These are phyloP conservation scores for Theristicus caerulescens DNA, from an alignment of 2,113 vertebrate species.

Conservation along the genomic window DNA sequence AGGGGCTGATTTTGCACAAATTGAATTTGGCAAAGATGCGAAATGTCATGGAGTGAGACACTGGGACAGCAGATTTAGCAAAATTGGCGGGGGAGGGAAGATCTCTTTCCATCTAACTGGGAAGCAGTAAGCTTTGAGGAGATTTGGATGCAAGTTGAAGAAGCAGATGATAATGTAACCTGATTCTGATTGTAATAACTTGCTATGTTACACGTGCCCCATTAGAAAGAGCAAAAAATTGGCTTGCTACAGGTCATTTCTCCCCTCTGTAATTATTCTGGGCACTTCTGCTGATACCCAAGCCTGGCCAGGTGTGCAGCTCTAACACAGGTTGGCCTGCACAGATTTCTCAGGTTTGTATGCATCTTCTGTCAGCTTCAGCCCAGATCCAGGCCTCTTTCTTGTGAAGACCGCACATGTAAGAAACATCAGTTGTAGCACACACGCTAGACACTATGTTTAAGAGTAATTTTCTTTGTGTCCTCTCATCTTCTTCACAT, in stretches of 20 bases:
- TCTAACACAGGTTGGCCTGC: neutral
- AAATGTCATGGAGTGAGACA: neutral
- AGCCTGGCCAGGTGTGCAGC: neutral
- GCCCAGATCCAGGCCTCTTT: neutral
- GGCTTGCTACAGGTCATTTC: neutral
- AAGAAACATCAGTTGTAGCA: neutral
- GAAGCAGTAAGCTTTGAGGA: neutral
- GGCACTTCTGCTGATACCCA: neutral
- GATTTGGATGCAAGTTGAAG: neutral
- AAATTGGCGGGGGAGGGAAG: accelerated
- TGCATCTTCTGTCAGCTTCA: neutral
- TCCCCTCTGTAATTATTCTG: neutral
- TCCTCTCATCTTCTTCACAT: neutral
- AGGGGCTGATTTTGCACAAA: constrained; percentile 4
- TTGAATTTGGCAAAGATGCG: neutral
- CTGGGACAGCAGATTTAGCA: neutral
- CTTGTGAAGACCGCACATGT: neutral
- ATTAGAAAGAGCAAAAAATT: neutral
- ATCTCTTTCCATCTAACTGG: neutral
- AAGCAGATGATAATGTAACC: neutral
- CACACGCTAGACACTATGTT: neutral
- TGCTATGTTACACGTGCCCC: neutral
- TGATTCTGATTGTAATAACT: neutral
- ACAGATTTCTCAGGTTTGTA: neutral
- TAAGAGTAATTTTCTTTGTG: neutral